Base-by-base conservation (phyloP, 2,888 invertebrate genomes). In the Parnassius glacialis region DNA sequence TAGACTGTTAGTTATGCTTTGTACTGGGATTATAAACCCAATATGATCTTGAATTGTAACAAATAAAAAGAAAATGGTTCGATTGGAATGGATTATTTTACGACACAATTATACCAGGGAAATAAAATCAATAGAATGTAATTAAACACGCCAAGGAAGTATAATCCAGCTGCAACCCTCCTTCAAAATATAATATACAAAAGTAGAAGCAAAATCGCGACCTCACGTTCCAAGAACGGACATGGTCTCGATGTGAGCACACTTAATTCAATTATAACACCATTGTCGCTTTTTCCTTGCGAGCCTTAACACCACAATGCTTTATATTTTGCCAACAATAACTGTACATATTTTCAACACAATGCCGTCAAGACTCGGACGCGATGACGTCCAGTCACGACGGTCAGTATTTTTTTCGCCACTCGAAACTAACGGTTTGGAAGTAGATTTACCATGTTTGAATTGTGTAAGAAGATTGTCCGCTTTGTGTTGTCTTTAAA, bases 291-390 rank as follows among this genome's bases (percentile, higher is more conserved):
- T 88, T 90, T 86, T 89, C 81, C 84, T 71, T 73, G 72, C 56
- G 59, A 50, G 58, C 47, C 45, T 78, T 80, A 72, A 79, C 74
- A 76, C 70, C 64, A 66, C 74, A 90, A 88, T 81, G 71, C 75
- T 68, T 74, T 81, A 7, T 89, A 89, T 90, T 90, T 90, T 85
- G 87, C 79, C 89, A 90, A 90, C 87, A 90, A 86, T 90, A 88
- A 89, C 89, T 84, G 87, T 87, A 81, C 78, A 81, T 74, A 70
- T 43, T 51, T 20, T 59, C 71, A 65, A 74, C 71, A 82, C 74
- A 75, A 79, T 73, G 67, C 68, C 42, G 69, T 68, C 65, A 66
- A 70, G 65, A 64, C 66, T 74, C 72, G 74, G 74, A 72, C 74
- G 68, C 72, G 75, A 66, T 71, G 78, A 78, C 72, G 72, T 70